Evolutionary conservation across 2,888 invertebrate species (phyloP).

Genomic region (Calephelis perditalis): DNA sequence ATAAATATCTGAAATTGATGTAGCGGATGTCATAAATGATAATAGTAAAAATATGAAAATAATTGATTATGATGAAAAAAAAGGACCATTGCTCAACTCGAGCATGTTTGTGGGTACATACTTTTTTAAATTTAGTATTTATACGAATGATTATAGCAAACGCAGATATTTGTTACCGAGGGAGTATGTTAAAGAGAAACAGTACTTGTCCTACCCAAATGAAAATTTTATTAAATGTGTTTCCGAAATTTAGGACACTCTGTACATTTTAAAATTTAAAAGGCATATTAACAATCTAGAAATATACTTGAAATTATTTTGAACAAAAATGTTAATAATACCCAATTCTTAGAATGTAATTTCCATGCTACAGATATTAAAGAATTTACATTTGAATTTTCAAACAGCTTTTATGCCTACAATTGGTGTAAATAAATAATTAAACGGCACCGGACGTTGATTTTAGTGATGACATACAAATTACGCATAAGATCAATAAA

Average conservation of each 20-base stretch:
- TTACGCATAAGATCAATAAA: too few species aligned
- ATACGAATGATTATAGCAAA: neutral
- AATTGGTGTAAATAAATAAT: slow-evolving; percentile 3
- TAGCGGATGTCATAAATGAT: neutral
- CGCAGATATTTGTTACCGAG: neutral
- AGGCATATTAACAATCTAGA: neutral
- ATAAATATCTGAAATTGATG: neutral
- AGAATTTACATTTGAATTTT: neutral
- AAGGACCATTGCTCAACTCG: slow-evolving; percentile 1
- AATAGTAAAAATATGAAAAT: too few species aligned
- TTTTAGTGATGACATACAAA: neutral
- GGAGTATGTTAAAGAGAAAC: neutral
- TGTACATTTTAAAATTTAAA: neutral
- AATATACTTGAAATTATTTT: slow-evolving; percentile 1
- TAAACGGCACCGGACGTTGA: neutral
- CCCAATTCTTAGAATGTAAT: neutral
- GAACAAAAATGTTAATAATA: neutral
- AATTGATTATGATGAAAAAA: neutral
- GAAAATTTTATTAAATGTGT: neutral
- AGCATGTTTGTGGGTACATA: slow-evolving; percentile 2
- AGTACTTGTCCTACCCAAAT: neutral
- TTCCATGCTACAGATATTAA: neutral
- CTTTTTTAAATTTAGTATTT: neutral
- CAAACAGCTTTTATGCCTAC: neutral
- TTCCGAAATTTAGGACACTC: slow-evolving; percentile 9